Base-by-base conservation (phyloP, 30 jellyfish, hydroid and myxozoan species). In the Mastigias papua region DNA sequence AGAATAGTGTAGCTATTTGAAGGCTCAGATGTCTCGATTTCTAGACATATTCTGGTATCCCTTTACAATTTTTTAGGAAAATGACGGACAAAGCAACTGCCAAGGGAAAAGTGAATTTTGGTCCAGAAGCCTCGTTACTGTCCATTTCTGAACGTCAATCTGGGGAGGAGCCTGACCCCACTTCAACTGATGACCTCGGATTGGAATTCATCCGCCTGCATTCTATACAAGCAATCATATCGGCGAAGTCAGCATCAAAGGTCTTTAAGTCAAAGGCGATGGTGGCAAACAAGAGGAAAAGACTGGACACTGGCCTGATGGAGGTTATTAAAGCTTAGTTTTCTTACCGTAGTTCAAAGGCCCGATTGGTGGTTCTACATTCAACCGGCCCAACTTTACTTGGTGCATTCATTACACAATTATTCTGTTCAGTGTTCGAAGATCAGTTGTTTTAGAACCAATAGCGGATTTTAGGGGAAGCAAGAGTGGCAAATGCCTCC, bases 231-330 rank as follows among this genome's bases (percentile, higher is more conserved):
- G 78, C 73, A 1, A 51, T 81, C 26, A 58, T 81, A 10, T 69
- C 91, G 1, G 91, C 91, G 15, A 81, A 81, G 35, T 34, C 84
- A 48, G 91, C 91, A 0, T 69, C 91, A 21, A 81, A 58, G 42
- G 31, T 11, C 21, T 81, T 71, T 80, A 83, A 62, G 57, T 31
- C 63, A 29, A 83, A 71, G 49, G 37, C 85, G 0, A 3, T 83
- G 61, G 60, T 49, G 48, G 74, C 80, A 35, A 69, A 32, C 30
- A 83, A 54, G 78, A 83, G 31, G 22, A 69, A 83, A 60, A 75
- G 33, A 54, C 22, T 77, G 31, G 92, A 83, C 51, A 86, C 58
- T 1, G 92, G 92, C 16, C 29, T 69, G 37, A 34, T 74, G 20
- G 92, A 83, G 86, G 92, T 83, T 42, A 21, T 42, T 15, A 42